Evolutionary conservation across 2,113 vertebrate genomes (phyloP).

Genomic region (Daboia siamensis): DNA sequence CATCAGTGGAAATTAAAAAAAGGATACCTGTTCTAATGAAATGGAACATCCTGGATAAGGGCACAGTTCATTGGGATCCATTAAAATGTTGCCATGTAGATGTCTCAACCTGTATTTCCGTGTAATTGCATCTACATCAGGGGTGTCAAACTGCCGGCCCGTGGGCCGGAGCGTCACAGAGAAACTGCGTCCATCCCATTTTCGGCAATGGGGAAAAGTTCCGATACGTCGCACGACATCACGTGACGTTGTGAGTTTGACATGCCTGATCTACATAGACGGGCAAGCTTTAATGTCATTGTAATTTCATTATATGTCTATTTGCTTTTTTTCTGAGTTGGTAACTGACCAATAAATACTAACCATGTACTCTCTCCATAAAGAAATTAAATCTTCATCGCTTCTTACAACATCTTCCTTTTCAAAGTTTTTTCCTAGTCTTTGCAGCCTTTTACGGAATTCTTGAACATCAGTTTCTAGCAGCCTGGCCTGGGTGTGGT

Average conservation of each 20-base stretch:
- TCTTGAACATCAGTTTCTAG: constrained; percentile 74
- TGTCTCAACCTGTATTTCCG: background rate
- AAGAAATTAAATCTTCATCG: constrained; percentile 78
- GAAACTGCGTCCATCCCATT: no score
- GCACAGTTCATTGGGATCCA: background rate
- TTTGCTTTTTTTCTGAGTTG: background rate
- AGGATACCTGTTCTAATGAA: background rate
- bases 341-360: constrained; percentile 37
- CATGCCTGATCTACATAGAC: background rate
- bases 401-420: constrained; percentile 41
- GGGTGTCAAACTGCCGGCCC: no score
- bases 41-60: background rate
- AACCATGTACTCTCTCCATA: constrained; percentile 82
- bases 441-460: constrained; percentile 69
- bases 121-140: background rate
- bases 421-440: constrained; percentile 72
- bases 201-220: no score
- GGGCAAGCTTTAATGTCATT: background rate
- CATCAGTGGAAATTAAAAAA: background rate
- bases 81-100: background rate
- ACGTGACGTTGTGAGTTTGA: no score
- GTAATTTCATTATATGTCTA: background rate
- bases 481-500: constrained; percentile 58
- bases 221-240: no score
- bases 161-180: no score